Evolutionary conservation across 2,888 invertebrate species (phyloP), one percentile per base, ranked within the genome.

Genomic region (Catocala nupta): DNA sequence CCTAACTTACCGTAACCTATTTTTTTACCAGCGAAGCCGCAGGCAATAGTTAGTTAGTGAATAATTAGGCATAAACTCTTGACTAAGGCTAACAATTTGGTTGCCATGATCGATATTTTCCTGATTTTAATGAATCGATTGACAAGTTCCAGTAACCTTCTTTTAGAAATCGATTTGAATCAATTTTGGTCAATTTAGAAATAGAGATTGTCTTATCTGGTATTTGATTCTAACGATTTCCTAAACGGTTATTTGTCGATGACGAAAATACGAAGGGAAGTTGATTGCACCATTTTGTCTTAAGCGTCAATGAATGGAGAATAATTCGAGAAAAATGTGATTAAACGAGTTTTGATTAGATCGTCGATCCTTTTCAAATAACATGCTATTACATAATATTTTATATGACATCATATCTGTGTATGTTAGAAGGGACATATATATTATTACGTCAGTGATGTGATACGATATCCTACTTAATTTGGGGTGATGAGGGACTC

Each of bases 261-360:
- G 51, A 59, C 12, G 34, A 43, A 63, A 64, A 5, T 47, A n/a
- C 45, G 44, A 63, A 73, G 47, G 65, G 69, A 72, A 65, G 44
- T 55, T 7, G 36, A 59, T 72, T 70, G 55, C 58, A 33, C 51
- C 7, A 61, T 39, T 33, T 11, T 36, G n/a, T 49, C 10, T 51
- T 34, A 53, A 53, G 42, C 54, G 36, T 42, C 51, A 13, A 53
- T 39, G 51, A 49, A 52, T 56, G 49, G 43, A 48, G 47, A 55
- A 48, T 45, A 52, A 63, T 59, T 56, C n/a, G 12, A 59, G 50
- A 66, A 60, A 70, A 52, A 52, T 49, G 51, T 7, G 7, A 34
- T 59, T 57, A 55, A 60, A 59, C 59, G 48, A 61, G 54, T 50
- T 65, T 60, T 70, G 51, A 66, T 63, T 51, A 59, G 53, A 48